A percentile compares a stretch with the other conserved stretches of the same genome.
Evolutionary conservation across 2,113 vertebrate genomes (phyloP).

Genomic region (Myiagra hebetior): DNA sequence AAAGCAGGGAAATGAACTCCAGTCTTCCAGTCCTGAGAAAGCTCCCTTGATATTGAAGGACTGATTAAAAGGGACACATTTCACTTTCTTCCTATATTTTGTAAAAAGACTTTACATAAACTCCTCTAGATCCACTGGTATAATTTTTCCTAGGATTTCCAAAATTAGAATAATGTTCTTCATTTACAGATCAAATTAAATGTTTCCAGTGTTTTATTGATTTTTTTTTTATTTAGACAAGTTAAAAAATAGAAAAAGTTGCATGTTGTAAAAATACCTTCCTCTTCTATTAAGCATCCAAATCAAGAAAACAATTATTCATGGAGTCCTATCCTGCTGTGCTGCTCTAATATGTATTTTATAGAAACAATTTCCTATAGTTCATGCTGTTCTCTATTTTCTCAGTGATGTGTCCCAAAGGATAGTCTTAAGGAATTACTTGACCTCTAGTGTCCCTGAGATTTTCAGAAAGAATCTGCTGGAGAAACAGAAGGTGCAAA

Average conservation of each 20-base stretch:
- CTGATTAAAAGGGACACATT: neutral
- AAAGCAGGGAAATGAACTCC: neutral
- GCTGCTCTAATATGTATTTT: neutral
- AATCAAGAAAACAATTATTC: neutral
- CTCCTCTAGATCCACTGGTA: neutral
- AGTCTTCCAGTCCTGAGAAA: neutral
- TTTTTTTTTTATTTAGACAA: neutral
- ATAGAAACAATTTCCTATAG: neutral
- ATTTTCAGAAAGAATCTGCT: neutral
- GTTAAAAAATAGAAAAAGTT: neutral
- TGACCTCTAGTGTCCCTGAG: neutral
- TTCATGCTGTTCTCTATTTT: neutral
- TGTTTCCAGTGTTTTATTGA: neutral
- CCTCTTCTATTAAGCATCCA: neutral
- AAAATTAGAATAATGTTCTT: neutral
- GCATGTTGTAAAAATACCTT: neutral
- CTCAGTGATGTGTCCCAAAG: neutral
- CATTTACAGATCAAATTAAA: neutral
- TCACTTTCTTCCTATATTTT: neutral
- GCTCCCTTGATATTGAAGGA: neutral
- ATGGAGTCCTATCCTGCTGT: neutral
- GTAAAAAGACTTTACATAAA: neutral
- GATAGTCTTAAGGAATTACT: neutral
- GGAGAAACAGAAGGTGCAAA: neutral
- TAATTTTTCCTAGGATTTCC: neutral